Conservation (phyloP, 2,797 vertebrate genomes). For the Holocentrus rufus region DNA sequence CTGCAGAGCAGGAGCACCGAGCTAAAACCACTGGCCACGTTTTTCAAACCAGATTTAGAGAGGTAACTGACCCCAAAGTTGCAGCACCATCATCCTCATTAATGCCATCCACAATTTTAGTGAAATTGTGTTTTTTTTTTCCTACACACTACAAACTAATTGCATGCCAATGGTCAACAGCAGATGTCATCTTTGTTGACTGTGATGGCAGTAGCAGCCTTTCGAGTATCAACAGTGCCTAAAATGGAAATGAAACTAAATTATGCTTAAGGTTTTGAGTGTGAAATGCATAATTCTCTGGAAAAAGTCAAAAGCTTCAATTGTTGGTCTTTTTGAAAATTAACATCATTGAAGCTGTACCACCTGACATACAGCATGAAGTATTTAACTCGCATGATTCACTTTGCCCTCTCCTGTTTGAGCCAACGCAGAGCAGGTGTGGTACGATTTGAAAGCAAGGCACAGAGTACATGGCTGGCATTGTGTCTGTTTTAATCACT, state of each 20-base stretch:
- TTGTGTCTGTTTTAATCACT: not conserved
- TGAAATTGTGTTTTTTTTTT: too few species aligned
- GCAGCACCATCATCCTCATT: not conserved
- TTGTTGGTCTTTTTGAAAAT: not conserved
- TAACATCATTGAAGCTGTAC: not conserved
- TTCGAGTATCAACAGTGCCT: not conserved
- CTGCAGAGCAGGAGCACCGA: not conserved
- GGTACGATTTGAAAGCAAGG: not conserved
- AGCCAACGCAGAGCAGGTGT: not conserved
- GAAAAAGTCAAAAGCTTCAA: not conserved
- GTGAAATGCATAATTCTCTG: not conserved
- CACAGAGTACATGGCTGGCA: not conserved
- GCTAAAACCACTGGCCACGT: not conserved
- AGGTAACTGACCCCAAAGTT: too few species aligned
- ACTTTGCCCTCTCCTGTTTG: not conserved
- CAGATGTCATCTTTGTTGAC: not conserved
- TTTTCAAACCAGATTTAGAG: not conserved
- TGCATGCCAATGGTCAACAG: not conserved
- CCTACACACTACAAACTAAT: too few species aligned
- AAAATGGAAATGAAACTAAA: not conserved
- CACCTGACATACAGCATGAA: not conserved
- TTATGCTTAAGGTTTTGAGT: not conserved
- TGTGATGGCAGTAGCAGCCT: not conserved
- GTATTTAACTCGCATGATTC: not conserved
- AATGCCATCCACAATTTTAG: not conserved